A percentile compares a stretch with the other conserved stretches of the same genome.
These are phyloP conservation scores for Eupithecia pulchellata DNA, from an alignment of 2,888 invertebrate genomes.

Conservation along the genomic window DNA sequence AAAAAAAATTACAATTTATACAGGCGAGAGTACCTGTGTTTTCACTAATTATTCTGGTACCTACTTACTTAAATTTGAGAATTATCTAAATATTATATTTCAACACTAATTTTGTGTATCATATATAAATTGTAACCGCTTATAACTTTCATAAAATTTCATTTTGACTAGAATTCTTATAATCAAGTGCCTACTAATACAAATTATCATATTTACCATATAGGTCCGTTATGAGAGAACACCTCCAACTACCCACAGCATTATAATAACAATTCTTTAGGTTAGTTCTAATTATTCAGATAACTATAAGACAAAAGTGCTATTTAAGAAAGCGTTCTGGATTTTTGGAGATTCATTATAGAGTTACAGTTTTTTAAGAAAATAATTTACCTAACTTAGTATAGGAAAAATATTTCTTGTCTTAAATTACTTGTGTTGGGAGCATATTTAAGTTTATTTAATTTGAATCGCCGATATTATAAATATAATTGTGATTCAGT, in stretches of 20 bases:
- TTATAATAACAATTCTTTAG: conserved; percentile 4
- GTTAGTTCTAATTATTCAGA: conserved; percentile 16
- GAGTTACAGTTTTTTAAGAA: conserved; percentile 28
- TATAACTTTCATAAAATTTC: conserved; percentile 59
- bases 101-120: conserved; percentile 31
- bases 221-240: conserved; percentile 32
- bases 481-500: not conserved
- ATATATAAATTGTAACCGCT: conserved; percentile 60
- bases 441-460: not conserved
- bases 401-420: conserved; percentile 12
- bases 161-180: conserved; percentile 77
- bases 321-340: conserved; percentile 42
- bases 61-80: not conserved
- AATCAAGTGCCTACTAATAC: conserved; percentile 65
- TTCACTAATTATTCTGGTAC: not conserved
- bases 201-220: conserved; percentile 48
- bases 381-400: conserved; percentile 14
- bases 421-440: not conserved
- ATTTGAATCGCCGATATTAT: not conserved
- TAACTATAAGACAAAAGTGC: conserved; percentile 15
- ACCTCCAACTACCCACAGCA: conserved; percentile 11
- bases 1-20: not conserved
- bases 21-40: not conserved
- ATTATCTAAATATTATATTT: conserved; percentile 10
- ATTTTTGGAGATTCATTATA: conserved; percentile 37